Percentiles rank a stretch among this genome's conserved stretches.
Evolutionary conservation across 2,888 invertebrate genomes (phyloP).

Genomic region (Slavum lentiscoides): DNA sequence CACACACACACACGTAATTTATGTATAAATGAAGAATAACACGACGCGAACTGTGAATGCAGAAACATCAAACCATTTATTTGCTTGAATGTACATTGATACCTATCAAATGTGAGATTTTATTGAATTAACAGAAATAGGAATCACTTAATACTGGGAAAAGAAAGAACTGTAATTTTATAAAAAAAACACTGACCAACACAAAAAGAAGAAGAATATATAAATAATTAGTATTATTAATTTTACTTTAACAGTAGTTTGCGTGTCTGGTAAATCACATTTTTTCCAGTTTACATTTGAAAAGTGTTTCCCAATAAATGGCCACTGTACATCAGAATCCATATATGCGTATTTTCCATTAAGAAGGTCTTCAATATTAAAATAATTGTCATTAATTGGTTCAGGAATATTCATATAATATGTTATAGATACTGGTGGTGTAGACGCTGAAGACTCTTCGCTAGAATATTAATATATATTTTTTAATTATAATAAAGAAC

Average conservation of each 20-base stretch:
- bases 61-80: no score
- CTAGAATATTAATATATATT: slow-evolving; percentile 35
- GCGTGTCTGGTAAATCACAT: slow-evolving; percentile 66
- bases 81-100: no score
- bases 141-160: no score
- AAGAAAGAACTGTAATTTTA: no score
- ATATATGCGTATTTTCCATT: slow-evolving; percentile 61
- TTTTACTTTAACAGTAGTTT: slow-evolving; percentile 65
- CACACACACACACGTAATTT: no score
- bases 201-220: no score
- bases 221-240: slow-evolving; percentile 4
- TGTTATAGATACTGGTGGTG: slow-evolving; percentile 51
- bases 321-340: slow-evolving; percentile 61
- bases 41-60: no score
- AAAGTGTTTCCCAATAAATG: slow-evolving; percentile 64
- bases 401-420: slow-evolving; percentile 47
- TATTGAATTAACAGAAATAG: no score
- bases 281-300: slow-evolving; percentile 62
- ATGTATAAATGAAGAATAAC: no score
- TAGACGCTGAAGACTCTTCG: slow-evolving; percentile 53
- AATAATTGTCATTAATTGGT: slow-evolving; percentile 46
- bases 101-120: no score
- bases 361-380: slow-evolving; percentile 62
- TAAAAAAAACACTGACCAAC: no score
- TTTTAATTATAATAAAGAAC: slow-evolving; percentile 52